Evolutionary conservation across 2,888 invertebrate species (phyloP), one percentile per base, ranked within the genome.

Genomic region (Heliconius cydno): DNA sequence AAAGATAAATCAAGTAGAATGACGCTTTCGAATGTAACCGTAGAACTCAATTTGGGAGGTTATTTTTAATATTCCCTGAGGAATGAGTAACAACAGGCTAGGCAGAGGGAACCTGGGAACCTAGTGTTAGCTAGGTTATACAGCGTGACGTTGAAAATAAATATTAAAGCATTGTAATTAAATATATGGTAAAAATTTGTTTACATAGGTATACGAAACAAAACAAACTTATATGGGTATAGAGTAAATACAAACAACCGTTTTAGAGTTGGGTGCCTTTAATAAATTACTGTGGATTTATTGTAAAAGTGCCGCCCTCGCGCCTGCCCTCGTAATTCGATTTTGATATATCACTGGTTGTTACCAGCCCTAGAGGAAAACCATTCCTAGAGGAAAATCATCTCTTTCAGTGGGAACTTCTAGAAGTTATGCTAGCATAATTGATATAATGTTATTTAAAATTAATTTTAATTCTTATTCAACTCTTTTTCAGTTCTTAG

Each of bases 1-100:
- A 60, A 41, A 67, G 73, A 78, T 68, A 67, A 78, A 74, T 78
- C 78, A 78, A 74, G 67, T 57, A 38, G 75, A 41, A 46, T 75
- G 46, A 63, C 46, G 12, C 28, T 12, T 46, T 65, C 28, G 12
- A 65, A 75, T 66, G 38, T 41, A 46, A 41, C 75, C 65, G 13
- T 60, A n/a, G 72, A 57, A 73, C 73, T 73, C n/a, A 75, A 65
- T 75, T 75, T 46, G 22, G 12, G 19, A 28, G 5, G 6, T 19
- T 75, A 38, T 38, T 46, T 25, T 65, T 65, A 22, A 75, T 22
- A 38, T 12, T 34, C 34, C 30, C 30, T 30, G 5, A 30, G 30
- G 30, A 30, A 30, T 30, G 30, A 30, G 30, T 30, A 30, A 30
- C 34, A 34, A 34, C 34, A 34, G 7, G 46, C 6, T 46, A 46